Percentiles rank a stretch among this genome's conserved stretches.
Evolutionary conservation across 2,888 invertebrate species (phyloP).

Genomic region (Drosophila subquinaria): DNA sequence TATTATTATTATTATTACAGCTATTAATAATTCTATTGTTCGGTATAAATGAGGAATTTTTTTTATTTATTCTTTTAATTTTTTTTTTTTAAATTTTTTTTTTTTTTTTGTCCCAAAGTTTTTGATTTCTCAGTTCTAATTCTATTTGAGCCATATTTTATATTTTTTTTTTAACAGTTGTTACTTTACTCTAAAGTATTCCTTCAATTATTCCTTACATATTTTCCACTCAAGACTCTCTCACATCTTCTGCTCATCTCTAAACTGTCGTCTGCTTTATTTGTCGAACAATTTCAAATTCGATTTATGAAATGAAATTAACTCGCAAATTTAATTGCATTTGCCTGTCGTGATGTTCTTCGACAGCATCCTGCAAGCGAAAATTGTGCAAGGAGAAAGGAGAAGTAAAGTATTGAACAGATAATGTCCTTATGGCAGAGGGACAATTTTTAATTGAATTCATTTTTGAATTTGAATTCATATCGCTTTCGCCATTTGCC

Average conservation of each 20-base stretch:
- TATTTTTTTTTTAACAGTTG: no score
- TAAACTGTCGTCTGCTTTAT: slow-evolving; percentile 17
- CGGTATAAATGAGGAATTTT: no score
- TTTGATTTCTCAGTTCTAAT: no score
- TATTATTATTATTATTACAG: no score
- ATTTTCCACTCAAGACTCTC: no score
- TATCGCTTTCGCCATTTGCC: slow-evolving; percentile 26
- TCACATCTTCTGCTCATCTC: neutral
- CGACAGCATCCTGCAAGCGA: neutral
- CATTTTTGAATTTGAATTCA: slow-evolving; percentile 52
- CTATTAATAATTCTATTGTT: no score
- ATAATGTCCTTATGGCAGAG: slow-evolving; percentile 27
- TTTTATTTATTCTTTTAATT: no score
- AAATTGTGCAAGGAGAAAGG: neutral
- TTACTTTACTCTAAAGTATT: no score
- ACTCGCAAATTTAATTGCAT: slow-evolving; percentile 61
- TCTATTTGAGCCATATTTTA: no score
- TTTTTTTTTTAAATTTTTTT: no score
- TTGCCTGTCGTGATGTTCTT: slow-evolving; percentile 29
- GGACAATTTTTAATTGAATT: slow-evolving; percentile 75
- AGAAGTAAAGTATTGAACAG: neutral
- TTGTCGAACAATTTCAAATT: slow-evolving; percentile 57
- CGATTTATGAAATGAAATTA: slow-evolving; percentile 67
- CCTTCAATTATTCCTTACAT: no score
- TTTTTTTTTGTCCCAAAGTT: no score